Evolutionary conservation across 2,888 invertebrate species (phyloP), one percentile per base, ranked within the genome.

Genomic region (Stenurella melanura): DNA sequence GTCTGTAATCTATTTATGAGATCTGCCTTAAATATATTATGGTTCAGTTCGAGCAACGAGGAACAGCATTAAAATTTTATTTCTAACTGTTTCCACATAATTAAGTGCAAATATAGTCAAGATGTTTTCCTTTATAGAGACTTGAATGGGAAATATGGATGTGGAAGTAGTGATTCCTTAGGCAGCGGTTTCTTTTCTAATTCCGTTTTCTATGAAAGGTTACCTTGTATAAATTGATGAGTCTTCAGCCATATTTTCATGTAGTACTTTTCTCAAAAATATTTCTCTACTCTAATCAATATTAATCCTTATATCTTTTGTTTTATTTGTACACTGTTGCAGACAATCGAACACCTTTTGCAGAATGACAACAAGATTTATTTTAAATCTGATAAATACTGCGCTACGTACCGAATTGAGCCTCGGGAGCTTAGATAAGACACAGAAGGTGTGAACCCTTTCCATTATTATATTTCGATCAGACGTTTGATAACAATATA

Each of bases 361-460:
- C 77, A 38, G 61, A 58, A 72, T 61, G 74, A 68, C 78, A 75
- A 76, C 73, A 78, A 80, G 80, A 80, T 80, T 80, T 80, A 80
- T 80, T 80, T 76, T 73, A 63, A 77, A 80, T 80, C 80, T 80
- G 80, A 80, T 80, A 80, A 69, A 58, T 7, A n/a, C 54, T 42
- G 19, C 57, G 57, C 69, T 21, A 6, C 68, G 26, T 56, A 69
- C 57, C 68, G 64, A 73, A 63, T 56, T 58, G 64, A 56, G 77
- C 80, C 76, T 72, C 58, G 66, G 74, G 78, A 73, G 64, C 71
- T 73, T 56, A 78, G 80, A 80, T 82, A 81, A 81, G 61, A 78
- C 79, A 73, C 79, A 73, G 80, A 80, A 83, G 82, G 82, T 83
- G 83, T 78, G 82, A 83, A 83, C 82, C 83, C 83, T 81, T 83